Base-by-base conservation (phyloP, 1,140 invertebrate species). In the Ceratina australensis region DNA sequence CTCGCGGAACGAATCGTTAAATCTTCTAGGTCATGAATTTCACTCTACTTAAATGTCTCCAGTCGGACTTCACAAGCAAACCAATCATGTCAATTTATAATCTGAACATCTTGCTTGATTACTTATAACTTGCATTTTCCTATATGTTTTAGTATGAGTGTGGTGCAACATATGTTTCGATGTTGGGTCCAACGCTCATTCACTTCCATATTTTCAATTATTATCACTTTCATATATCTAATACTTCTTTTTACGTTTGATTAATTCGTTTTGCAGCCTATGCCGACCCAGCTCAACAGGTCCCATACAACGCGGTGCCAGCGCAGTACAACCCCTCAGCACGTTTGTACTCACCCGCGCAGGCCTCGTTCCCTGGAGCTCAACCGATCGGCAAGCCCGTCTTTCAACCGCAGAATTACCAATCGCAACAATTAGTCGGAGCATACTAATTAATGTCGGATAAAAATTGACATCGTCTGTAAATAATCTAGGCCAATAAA, bases 401-500 rank as follows among this genome's bases (percentile, higher is more conserved):
- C 69, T 89, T 86, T 61, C 88, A 89, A 76, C 86, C 89, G 71
- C 79, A 91, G 42, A 84, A 90, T 88, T 89, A 92, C 89, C 90
- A 90, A 81, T 85, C 89, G 20, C 90, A 91, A 47, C 90, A 90
- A 63, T 82, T 84, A 78, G 72, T 84, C 82, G 85, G 88, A 64
- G 24, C 42, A 12, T 89, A 86, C 67, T 88, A 79, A 28, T 60
- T 64, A 42, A 54, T 54, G 13, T 83, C 26, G 33, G 5, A 33
- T 56, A 2, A 66, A 54, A 52, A 64, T n/a, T 20, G 42, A 69
- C 81, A 3, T 54, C 24, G 74, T 71, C 79, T 92, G 90, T 92
- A 92, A 81, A 92, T 92, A 92, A 84, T 89, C 87, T 92, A 91
- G 90, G 87, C 85, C 85, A 92, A 92, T 92, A 92, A 92, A 92